A percentile compares a stretch with the other conserved stretches of the same genome.
Evolutionary conservation across 1,140 invertebrate species (phyloP).

Genomic region (Colletes latitarsis): DNA sequence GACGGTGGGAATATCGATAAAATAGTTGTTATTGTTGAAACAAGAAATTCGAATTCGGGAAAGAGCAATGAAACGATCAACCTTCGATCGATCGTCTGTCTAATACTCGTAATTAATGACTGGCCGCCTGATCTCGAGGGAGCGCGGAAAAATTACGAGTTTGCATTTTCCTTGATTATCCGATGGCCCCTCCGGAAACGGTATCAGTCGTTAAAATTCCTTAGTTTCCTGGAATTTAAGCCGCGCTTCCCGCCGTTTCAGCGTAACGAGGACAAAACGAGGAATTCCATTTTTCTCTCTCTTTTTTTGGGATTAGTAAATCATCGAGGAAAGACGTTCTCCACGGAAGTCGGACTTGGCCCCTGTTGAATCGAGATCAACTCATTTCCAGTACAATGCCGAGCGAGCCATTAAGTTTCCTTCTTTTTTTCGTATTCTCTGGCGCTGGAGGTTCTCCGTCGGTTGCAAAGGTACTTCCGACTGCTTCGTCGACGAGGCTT

Average conservation of each 20-base stretch:
- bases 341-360: neutral
- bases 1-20: no score
- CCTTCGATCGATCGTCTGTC: neutral
- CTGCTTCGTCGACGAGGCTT: slow-evolving; percentile 27
- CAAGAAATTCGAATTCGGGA: neutral
- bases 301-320: slow-evolving; percentile 34
- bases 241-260: slow-evolving; percentile 21
- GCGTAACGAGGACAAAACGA: slow-evolving; percentile 44
- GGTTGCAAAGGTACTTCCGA: neutral
- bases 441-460: neutral
- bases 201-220: slow-evolving; percentile 22
- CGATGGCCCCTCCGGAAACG: neutral
- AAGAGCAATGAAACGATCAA: slow-evolving; percentile 21
- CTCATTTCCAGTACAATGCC: slow-evolving; percentile 35
- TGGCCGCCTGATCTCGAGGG: neutral
- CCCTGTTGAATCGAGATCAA: slow-evolving; percentile 23
- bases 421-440: slow-evolving; percentile 13
- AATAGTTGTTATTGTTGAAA: no score
- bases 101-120: slow-evolving; percentile 19
- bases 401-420: neutral
- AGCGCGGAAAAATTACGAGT: slow-evolving; percentile 27
- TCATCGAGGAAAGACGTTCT: slow-evolving; percentile 8
- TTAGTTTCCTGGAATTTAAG: slow-evolving; percentile 15
- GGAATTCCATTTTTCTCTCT: slow-evolving; percentile 8
- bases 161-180: slow-evolving; percentile 41